phyloP scores from a whole-genome alignment of 2,888 invertebrate species.

The Plebejus anna region DNA sequence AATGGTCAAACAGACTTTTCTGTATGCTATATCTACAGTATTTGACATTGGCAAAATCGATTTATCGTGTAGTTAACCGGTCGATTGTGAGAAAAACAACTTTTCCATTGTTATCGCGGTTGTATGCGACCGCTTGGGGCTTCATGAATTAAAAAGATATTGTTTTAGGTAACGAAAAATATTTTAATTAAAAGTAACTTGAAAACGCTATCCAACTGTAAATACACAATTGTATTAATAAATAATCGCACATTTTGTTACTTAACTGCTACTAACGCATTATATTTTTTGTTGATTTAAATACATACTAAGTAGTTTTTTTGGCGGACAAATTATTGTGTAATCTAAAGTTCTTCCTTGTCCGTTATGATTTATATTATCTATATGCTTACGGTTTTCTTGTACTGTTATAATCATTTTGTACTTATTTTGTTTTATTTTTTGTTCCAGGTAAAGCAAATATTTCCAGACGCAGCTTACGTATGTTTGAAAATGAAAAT shows the following conservation, averaged over 20 bases:
- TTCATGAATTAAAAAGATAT: no score
- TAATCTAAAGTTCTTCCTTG: not conserved
- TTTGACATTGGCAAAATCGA: not conserved
- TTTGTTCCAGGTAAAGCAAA: conserved; percentile 23
- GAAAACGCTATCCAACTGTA: no score
- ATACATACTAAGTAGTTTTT: not conserved
- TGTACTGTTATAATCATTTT: not conserved
- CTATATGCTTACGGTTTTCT: not conserved
- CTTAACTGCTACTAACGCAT: not conserved
- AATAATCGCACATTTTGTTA: not conserved
- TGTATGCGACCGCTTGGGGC: no score
- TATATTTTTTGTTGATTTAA: conserved; percentile 10
- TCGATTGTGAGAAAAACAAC: no score
- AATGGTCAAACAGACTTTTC: not conserved
- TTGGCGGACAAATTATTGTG: conserved; percentile 5
- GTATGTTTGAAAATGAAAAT: not conserved
- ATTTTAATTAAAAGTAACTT: no score
- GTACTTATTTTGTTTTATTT: not conserved
- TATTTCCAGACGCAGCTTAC: not conserved
- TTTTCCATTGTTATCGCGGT: no score
- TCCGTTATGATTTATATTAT: not conserved
- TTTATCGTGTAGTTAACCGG: no score
- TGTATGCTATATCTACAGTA: not conserved
- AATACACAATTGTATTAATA: not conserved
- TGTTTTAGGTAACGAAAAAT: no score